Evolutionary conservation across 1,140 invertebrate species (phyloP).

Genomic region (Mizuhopecten yessoensis): DNA sequence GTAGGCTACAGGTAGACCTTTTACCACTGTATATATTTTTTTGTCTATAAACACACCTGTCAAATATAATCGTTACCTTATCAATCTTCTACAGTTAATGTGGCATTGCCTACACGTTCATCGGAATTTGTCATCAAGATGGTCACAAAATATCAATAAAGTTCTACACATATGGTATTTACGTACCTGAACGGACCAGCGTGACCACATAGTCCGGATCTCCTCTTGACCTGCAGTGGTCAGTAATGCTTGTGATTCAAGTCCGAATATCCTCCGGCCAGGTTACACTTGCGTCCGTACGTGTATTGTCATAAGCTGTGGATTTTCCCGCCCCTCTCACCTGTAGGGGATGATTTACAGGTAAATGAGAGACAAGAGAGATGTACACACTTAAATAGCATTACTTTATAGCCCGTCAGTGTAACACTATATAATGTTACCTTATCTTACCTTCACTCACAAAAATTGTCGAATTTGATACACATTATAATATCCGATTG

Average conservation of each 20-base stretch:
- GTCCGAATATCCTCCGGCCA: not conserved
- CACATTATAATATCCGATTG: too few species aligned
- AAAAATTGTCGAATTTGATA: too few species aligned
- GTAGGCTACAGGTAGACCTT: not conserved
- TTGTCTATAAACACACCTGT: not conserved
- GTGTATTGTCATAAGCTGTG: not conserved
- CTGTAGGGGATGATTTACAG: not conserved
- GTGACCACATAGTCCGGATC: constrained; percentile 17
- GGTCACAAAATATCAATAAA: not conserved
- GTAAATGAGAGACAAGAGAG: constrained; percentile 2
- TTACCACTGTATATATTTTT: not conserved
- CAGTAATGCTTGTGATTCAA: not conserved
- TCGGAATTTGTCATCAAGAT: not conserved
- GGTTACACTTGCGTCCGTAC: not conserved
- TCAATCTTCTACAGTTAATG: not conserved
- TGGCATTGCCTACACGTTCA: not conserved
- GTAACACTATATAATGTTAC: not conserved
- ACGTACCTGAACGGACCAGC: constrained; percentile 5
- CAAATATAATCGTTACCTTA: not conserved
- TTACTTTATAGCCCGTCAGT: not conserved
- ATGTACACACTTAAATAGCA: not conserved
- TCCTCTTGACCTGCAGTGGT: not conserved
- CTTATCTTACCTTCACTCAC: too few species aligned
- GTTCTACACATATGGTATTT: not conserved
- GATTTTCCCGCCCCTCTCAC: constrained; percentile 9